phyloP scores from a whole-genome alignment of 1,140 invertebrate species.

The Drosophila pectinifera region DNA sequence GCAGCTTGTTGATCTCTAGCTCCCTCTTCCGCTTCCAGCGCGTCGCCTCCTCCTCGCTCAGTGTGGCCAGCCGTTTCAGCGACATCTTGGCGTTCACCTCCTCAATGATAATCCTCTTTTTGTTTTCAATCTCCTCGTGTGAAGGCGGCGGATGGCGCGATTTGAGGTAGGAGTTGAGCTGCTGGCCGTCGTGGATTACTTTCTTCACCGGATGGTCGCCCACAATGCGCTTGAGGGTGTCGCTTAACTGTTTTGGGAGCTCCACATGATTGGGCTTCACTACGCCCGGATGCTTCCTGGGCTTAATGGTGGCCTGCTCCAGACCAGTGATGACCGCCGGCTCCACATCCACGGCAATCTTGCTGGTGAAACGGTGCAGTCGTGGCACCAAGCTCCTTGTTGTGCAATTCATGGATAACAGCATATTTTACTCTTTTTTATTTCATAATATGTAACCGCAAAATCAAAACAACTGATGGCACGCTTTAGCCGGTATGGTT shows the following conservation, averaged over 20 bases:
- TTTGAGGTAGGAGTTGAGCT: conserved; percentile 87
- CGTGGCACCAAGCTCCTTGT: conserved; percentile 34
- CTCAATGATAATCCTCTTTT: conserved; percentile 71
- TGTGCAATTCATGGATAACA: conserved; percentile 25
- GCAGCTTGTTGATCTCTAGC: conserved; percentile 81
- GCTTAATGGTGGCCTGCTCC: conserved; percentile 87
- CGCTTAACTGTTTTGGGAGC: conserved; percentile 87
- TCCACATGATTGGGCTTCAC: conserved; percentile 85
- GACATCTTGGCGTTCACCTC: conserved; percentile 76
- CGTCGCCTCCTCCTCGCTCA: conserved; percentile 60
- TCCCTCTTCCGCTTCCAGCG: conserved; percentile 81
- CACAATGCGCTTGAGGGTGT: conserved; percentile 86
- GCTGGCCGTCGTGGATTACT: conserved; percentile 86
- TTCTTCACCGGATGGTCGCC: conserved; percentile 86
- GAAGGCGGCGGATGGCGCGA: conserved; percentile 88
- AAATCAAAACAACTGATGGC: conserved; percentile 29
- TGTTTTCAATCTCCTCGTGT: conserved; percentile 85
- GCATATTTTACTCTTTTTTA: conserved; percentile 22
- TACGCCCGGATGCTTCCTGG: conserved; percentile 89
- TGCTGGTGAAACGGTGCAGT: conserved; percentile 73
- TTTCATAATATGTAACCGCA: conserved; percentile 27
- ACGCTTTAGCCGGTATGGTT: conserved; percentile 31
- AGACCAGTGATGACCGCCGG: conserved; percentile 86
- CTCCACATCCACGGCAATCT: conserved; percentile 86
- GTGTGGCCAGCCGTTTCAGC: conserved; percentile 53